Percentiles rank a stretch among this genome's conserved stretches.
Evolutionary conservation across 2,113 vertebrate species (phyloP).

Genomic region (Pan troglodytes): DNA sequence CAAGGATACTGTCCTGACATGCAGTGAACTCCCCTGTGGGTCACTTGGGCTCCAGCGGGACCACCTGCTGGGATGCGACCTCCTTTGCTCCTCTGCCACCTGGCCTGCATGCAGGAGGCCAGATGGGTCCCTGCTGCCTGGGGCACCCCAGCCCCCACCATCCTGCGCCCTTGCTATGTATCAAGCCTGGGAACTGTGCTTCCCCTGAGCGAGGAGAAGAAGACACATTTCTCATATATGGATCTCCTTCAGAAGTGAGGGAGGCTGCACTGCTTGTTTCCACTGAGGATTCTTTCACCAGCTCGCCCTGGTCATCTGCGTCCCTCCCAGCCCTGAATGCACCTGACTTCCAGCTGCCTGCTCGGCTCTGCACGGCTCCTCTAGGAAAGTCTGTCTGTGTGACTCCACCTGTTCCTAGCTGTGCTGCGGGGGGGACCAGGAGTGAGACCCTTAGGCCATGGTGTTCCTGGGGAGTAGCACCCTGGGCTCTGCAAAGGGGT

Average conservation of each 20-base stretch:
- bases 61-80: too few relatives aligned
- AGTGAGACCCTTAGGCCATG: background rate
- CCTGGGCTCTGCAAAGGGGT: too few relatives aligned
- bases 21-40: too few relatives aligned
- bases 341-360: background rate
- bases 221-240: background rate
- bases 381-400: background rate
- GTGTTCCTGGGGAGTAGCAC: background rate
- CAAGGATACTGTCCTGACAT: background rate
- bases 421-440: background rate
- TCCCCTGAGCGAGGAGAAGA: background rate
- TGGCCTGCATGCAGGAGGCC: too few relatives aligned
- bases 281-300: background rate
- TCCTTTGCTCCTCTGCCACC: background rate
- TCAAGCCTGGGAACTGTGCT: fast-evolving
- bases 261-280: background rate
- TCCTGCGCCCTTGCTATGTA: background rate
- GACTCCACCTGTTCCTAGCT: background rate
- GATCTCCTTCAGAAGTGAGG: background rate
- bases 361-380: fast-evolving
- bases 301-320: background rate
- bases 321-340: background rate
- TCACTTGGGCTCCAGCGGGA: background rate
- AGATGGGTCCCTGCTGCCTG: too few relatives aligned
- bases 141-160: background rate